Percentiles rank a stretch among this genome's conserved stretches.
These are phyloP conservation scores for Aculops lycopersici DNA, from an alignment of 1,140 invertebrate species.

Conservation along the genomic window DNA sequence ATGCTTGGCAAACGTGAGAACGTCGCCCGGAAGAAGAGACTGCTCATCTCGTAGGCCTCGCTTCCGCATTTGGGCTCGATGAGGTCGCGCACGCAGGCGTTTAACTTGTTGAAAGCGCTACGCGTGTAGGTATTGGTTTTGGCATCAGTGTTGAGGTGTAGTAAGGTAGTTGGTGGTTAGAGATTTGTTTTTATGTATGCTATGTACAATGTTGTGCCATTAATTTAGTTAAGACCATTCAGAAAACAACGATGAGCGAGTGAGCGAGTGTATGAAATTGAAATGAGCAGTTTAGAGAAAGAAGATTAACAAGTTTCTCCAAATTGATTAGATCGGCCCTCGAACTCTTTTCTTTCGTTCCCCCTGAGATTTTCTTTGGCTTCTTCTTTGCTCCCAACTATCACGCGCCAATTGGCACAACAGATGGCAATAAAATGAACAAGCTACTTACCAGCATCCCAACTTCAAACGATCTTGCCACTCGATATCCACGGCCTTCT, in stretches of 20 bases:
- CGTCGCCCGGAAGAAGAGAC: neutral
- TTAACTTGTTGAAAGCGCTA: constrained; percentile 1
- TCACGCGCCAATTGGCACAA: too few species aligned
- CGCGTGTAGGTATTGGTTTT: too few species aligned
- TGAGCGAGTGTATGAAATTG: neutral
- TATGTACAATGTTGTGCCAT: neutral
- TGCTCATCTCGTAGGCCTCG: neutral
- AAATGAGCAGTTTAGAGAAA: too few species aligned
- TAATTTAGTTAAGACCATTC: neutral
- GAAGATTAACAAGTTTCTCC: too few species aligned
- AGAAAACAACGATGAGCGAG: neutral
- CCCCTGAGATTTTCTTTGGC: too few species aligned
- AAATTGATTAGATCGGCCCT: too few species aligned
- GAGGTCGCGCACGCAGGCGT: neutral
- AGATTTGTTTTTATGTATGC: too few species aligned
- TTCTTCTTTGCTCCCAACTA: too few species aligned
- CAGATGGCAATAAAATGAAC: too few species aligned
- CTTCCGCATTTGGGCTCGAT: neutral
- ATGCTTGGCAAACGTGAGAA: neutral
- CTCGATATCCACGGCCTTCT: neutral
- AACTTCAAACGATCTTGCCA: neutral
- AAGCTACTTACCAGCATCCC: neutral
- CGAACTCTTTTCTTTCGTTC: too few species aligned
- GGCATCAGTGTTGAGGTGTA: too few species aligned
- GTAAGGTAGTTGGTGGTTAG: too few species aligned